Evolutionary conservation across 2,888 invertebrate species (phyloP), one percentile per base, ranked within the genome.

Genomic region (Erebia palarica): DNA sequence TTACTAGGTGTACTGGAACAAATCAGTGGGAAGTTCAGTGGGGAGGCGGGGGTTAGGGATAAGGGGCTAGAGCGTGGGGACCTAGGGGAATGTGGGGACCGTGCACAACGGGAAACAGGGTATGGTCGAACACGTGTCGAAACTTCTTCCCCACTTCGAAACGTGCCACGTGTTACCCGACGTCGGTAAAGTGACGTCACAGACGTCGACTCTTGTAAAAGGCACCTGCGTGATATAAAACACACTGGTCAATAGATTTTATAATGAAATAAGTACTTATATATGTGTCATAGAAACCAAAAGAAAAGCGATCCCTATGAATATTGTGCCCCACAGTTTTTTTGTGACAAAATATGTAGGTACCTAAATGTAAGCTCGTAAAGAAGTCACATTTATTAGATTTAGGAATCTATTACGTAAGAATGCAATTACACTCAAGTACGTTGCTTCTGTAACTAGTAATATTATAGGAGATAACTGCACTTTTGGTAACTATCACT

Each of bases 101-200:
- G 78, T 1, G 75, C 77, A 73, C 77, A 71, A 21, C 77, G 73
- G 44, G 79, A 36, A n/a, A 78, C 68, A 16, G 85, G 84, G 58
- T 91, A 91, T 0, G 92, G 92, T 3, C 91, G 84, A 44, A 83
- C 78, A 7, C 92, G 84, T 3, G 92, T 78, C 71, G 36, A 1
- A 7, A 36, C 7, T 36, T 92, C 92, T 73, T 92, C 92, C 27
- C 90, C 84, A 68, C 91, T 92, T 69, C 91, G 86, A 78, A 90
- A 88, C 0, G 88, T 83, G 47, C 80, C 83, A 5, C 89, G 87
- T 4, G 81, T 84, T 51, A 83, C 84, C 3, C 93, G 85, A n/a
- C 88, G 82, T 27, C 88, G 82, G 76, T 84, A 91, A 13, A 92
- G 75, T 11, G 90, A 87, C 10, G 89, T 84, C 70, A 86, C 80